A percentile compares a stretch with the other conserved stretches of the same genome.
phyloP scores from a whole-genome alignment of 2,113 vertebrate species.

The Ahaetulla prasina region DNA sequence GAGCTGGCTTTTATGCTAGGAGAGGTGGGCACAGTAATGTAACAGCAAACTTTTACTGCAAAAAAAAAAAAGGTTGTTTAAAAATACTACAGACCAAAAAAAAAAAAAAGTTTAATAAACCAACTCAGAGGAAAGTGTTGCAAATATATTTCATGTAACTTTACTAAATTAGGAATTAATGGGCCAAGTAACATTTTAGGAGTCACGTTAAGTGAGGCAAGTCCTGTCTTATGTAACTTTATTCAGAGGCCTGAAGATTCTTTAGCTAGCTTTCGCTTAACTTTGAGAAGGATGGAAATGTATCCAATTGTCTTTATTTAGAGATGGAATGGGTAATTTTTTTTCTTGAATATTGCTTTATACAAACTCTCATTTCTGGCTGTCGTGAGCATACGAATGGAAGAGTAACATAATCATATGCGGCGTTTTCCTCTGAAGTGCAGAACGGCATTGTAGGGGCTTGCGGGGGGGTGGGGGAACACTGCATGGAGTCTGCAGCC shows the following conservation, averaged over 20 bases:
- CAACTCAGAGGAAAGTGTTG: slow-evolving; percentile 14
- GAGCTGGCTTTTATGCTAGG: slow-evolving; percentile 37
- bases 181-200: slow-evolving; percentile 31
- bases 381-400: not conserved
- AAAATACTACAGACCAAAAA: slow-evolving; percentile 48
- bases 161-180: slow-evolving; percentile 8
- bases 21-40: slow-evolving; percentile 20
- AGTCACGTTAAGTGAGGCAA: too few species aligned
- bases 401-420: not conserved
- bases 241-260: not conserved
- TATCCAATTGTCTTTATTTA: too few species aligned
- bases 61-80: slow-evolving; percentile 4
- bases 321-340: too few species aligned
- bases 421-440: not conserved
- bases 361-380: not conserved
- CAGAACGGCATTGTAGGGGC: not conserved
- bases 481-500: not conserved
- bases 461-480: not conserved
- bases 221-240: not conserved
- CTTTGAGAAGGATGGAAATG: not conserved
- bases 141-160: slow-evolving; percentile 28
- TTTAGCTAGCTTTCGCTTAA: not conserved
- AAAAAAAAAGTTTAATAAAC: slow-evolving; percentile 29
- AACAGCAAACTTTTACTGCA: slow-evolving; percentile 32
- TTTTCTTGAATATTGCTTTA: not conserved